phyloP scores from a whole-genome alignment of 2,888 invertebrate genomes.

The Limnephilus lunatus region DNA sequence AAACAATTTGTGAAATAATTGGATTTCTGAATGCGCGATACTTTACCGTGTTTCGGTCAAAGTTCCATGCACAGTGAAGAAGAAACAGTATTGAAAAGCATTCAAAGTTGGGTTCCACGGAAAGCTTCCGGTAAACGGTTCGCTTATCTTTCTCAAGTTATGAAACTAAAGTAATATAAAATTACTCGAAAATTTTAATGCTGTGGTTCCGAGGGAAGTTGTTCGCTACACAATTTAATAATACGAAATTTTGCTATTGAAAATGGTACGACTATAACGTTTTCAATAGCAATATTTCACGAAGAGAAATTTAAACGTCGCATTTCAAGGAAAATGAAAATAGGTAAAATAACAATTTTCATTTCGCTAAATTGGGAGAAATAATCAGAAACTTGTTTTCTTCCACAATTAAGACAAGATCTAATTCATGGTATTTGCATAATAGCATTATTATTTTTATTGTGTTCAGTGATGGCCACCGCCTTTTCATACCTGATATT shows the following conservation, averaged over 20 bases:
- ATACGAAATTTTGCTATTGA: not conserved
- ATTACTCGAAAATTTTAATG: constrained; percentile 39
- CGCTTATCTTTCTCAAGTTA: constrained; percentile 31
- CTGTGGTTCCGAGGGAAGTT: constrained; percentile 2
- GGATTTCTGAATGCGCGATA: not conserved
- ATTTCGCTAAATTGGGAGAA: not conserved
- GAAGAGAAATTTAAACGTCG: not conserved
- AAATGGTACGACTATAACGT: not conserved
- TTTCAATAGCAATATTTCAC: not conserved
- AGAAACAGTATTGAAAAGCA: constrained; percentile 19
- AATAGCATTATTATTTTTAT: no score
- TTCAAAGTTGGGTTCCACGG: constrained; percentile 3
- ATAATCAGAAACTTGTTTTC: not conserved
- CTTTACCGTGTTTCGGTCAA: not conserved
- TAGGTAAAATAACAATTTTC: not conserved
- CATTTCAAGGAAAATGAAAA: not conserved
- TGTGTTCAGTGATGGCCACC: not conserved
- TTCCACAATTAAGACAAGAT: not conserved
- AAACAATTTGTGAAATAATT: not conserved
- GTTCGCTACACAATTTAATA: not conserved
- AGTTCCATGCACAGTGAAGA: not conserved
- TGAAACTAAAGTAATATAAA: constrained; percentile 45
- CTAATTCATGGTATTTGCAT: not conserved
- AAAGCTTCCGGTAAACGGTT: constrained; percentile 25
- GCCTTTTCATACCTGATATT: not conserved